Evolutionary conservation across 2,888 invertebrate genomes (phyloP), one percentile per base, ranked within the genome.

Genomic region (Candidula unifasciata): DNA sequence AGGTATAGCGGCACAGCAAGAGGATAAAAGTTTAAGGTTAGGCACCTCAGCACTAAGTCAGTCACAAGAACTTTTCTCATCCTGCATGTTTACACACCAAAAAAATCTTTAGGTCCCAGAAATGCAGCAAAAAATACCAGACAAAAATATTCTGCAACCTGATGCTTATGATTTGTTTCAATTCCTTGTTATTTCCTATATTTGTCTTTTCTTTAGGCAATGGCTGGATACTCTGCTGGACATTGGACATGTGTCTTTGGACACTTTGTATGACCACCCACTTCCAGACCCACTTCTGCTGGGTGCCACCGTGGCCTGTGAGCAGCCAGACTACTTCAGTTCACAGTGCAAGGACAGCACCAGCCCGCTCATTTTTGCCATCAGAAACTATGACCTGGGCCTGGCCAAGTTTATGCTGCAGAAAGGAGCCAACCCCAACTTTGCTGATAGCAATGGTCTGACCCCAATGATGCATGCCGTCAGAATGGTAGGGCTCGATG

Each of bases 401-500:
- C 87, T 93, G 57, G 92, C 90, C 3, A 90, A 91, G 86, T 91
- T 91, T 83, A 88, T 94, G 71, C 89, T 94, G 52, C 87, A 91
- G 84, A 88, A 90, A 80, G 92, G 93, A 44, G 94, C 94, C 21
- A 91, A 92, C 37, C 89, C 93, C 3, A 94, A 94, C 88, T 90
- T 92, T 86, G 87, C 92, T 18, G 94, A 94, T 88, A 91, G 90
- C 78, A 85, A 90, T 33, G 92, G 92, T 16, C 86, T 91, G n/a
- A 93, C 93, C 24, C 93, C 94, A 21, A 87, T 94, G 60, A 94
- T 94, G 94, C 93, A 94, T 89, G 94, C 94, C 73, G 93, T 94
- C 21, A 90, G 90, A 88, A 88, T 91, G 91, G 94, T 94, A 89
- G 87, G 90, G 69, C 6, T 21, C 16, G 6, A 16, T 30, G n/a